Evolutionary conservation across 2,888 invertebrate species (phyloP).

Genomic region (Anthophora plumipes): DNA sequence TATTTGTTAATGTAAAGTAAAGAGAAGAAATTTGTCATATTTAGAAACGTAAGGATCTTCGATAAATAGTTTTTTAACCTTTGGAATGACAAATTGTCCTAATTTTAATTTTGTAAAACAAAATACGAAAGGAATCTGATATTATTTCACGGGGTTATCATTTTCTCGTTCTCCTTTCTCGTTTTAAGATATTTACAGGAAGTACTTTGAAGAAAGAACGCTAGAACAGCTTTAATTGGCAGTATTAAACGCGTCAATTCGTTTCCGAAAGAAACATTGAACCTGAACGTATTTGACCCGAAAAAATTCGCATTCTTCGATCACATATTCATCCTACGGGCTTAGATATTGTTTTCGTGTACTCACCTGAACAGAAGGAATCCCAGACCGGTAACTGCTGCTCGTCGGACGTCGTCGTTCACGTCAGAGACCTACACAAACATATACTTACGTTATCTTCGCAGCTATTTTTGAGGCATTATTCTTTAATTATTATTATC

Average conservation of each 20-base stretch:
- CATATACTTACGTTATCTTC: conserved; percentile 23
- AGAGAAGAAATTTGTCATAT: neutral
- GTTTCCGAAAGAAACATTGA: conserved; percentile 36
- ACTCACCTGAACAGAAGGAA: conserved; percentile 96
- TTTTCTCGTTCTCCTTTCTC: conserved; percentile 4
- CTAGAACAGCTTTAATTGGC: too few relatives aligned
- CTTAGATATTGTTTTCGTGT: conserved; percentile 38
- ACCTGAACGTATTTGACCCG: neutral
- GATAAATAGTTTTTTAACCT: too few relatives aligned
- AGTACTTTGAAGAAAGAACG: too few relatives aligned
- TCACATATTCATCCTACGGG: conserved; percentile 14
- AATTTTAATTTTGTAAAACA: too few relatives aligned
- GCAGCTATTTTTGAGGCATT: too few relatives aligned
- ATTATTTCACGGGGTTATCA: conserved; percentile 9
- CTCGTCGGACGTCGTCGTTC: conserved; percentile 98
- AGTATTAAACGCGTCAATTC: conserved; percentile 39
- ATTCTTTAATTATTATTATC: too few relatives aligned
- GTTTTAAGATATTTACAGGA: too few relatives aligned
- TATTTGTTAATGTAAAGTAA: neutral
- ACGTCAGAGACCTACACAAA: conserved; percentile 93
- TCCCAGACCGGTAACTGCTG: conserved; percentile 99
- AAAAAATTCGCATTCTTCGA: conserved; percentile 38
- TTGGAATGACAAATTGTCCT: too few relatives aligned
- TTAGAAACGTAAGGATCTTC: too few relatives aligned
- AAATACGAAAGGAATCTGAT: too few relatives aligned